These are phyloP conservation scores for Pegoplata infirma DNA, from an alignment of 2,888 invertebrate genomes.

Conservation along the genomic window DNA sequence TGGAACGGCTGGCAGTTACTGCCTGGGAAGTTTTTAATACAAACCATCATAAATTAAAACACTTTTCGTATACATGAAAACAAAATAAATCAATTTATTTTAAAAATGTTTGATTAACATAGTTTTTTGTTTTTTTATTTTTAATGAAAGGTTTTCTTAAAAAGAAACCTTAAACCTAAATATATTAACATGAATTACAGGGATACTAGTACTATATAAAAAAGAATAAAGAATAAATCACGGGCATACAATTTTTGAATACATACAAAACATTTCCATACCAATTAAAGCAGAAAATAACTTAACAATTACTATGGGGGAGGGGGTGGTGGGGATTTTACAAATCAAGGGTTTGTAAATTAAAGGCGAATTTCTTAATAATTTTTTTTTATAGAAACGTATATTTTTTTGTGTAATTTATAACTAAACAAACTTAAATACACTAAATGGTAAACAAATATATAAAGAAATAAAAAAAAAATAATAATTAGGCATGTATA, in stretches of 20 bases:
- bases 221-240: constrained; percentile 30
- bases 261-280: constrained; percentile 78
- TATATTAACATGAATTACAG: constrained; percentile 44
- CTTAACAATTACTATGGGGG: constrained; percentile 20
- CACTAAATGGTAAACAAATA: constrained; percentile 42
- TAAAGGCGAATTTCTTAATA: constrained; percentile 30
- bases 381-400: neutral
- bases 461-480: no score
- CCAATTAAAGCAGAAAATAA: constrained; percentile 40
- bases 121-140: constrained; percentile 15
- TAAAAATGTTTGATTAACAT: constrained; percentile 41
- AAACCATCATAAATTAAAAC: neutral
- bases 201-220: constrained; percentile 29
- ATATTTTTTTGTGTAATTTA: constrained; percentile 18
- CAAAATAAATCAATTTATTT: constrained; percentile 24
- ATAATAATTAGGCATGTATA: constrained; percentile 41
- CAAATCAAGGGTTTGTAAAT: constrained; percentile 31
- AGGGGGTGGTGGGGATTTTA: constrained; percentile 33
- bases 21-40: no score
- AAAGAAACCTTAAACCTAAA: constrained; percentile 34
- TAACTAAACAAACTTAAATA: constrained; percentile 39
- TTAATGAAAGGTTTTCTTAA: constrained; percentile 34
- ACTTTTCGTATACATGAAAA: constrained; percentile 30
- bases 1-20: no score
- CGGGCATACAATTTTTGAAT: constrained; percentile 32